These are phyloP conservation scores for Ameiurus melas DNA, from an alignment of 2,113 vertebrate species.

Conservation along the genomic window DNA sequence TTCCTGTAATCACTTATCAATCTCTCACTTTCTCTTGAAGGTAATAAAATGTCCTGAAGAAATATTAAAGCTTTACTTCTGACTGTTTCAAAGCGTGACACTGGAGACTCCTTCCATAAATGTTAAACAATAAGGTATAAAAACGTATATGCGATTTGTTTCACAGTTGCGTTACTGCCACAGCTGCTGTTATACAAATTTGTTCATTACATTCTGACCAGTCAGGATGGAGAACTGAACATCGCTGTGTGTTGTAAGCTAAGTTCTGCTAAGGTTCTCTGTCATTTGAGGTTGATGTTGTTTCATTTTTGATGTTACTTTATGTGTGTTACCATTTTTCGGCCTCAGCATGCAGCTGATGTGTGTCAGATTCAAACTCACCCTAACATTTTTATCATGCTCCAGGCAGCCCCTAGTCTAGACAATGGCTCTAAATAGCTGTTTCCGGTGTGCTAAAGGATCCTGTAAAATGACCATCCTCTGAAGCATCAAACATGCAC, in stretches of 20 bases:
- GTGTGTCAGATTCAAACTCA: background rate
- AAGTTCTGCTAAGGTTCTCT: background rate
- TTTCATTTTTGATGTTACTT: background rate
- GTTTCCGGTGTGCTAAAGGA: slow-evolving; percentile 52
- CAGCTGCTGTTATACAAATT: background rate
- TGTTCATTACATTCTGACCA: background rate
- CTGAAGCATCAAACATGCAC: slow-evolving; percentile 50
- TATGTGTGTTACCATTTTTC: background rate
- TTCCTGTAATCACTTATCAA: background rate
- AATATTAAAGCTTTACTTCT: background rate
- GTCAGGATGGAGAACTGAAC: background rate
- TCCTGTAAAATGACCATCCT: slow-evolving; percentile 52
- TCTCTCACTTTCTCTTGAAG: background rate
- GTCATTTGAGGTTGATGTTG: background rate
- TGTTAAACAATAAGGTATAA: background rate
- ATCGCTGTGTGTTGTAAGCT: too few relatives aligned
- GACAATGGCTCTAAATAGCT: slow-evolving; percentile 54
- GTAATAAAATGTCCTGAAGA: background rate
- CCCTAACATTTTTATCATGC: slow-evolving; percentile 32
- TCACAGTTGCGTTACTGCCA: background rate
- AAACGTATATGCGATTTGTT: background rate
- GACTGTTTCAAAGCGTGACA: background rate
- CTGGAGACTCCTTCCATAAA: background rate
- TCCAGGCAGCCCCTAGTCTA: slow-evolving; percentile 41
- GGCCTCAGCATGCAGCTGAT: background rate